phyloP scores from a whole-genome alignment of 2,888 invertebrate species.

The Leptinotarsa haldemani region DNA sequence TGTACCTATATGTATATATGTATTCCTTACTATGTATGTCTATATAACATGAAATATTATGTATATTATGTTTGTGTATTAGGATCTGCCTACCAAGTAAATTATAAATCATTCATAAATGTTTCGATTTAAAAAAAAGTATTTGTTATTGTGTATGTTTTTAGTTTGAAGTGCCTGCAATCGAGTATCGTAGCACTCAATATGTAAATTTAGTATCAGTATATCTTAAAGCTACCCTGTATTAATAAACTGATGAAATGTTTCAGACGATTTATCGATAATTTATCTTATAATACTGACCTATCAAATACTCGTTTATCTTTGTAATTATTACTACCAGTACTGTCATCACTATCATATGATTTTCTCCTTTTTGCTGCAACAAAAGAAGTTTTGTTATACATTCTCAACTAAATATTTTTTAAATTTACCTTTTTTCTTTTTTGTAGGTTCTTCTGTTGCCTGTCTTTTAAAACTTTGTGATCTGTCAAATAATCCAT shows the following conservation, averaged over 20 bases:
- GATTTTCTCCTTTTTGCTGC: conserved; percentile 48
- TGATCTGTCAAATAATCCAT: conserved; percentile 38
- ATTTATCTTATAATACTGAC: conserved; percentile 61
- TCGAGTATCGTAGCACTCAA: too few relatives aligned
- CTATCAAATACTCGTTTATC: conserved; percentile 76
- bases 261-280: not conserved
- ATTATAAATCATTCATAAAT: too few relatives aligned
- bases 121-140: too few relatives aligned
- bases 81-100: too few relatives aligned
- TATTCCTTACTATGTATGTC: too few relatives aligned
- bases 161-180: too few relatives aligned
- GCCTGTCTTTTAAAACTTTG: conserved; percentile 47
- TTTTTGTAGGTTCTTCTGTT: conserved; percentile 45
- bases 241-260: not conserved
- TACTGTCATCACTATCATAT: conserved; percentile 71
- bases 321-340: conserved; percentile 72
- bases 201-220: too few relatives aligned
- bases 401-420: not conserved
- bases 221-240: too few relatives aligned
- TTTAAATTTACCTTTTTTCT: conserved; percentile 53
- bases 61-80: too few relatives aligned
- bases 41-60: too few relatives aligned
- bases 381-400: conserved; percentile 37
- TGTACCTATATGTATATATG: too few relatives aligned
- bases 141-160: too few relatives aligned